These are phyloP conservation scores for Petrophora chlorosata DNA, from an alignment of 2,888 invertebrate genomes.

Conservation along the genomic window DNA sequence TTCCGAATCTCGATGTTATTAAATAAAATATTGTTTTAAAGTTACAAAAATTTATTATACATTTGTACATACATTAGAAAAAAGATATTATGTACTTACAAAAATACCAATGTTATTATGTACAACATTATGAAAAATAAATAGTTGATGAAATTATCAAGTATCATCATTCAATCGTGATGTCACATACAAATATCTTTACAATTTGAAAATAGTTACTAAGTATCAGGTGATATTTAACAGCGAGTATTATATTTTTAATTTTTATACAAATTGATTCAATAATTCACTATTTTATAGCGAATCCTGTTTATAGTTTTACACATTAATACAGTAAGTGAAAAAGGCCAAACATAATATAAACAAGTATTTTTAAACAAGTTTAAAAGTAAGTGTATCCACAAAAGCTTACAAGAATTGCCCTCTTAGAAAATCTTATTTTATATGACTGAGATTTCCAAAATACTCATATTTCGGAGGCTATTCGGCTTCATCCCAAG, in stretches of 20 bases:
- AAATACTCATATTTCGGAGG: too few relatives aligned
- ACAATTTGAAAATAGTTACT: slow-evolving; percentile 26
- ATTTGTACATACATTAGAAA: slow-evolving; percentile 78
- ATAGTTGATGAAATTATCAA: slow-evolving; percentile 71
- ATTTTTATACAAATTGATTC: slow-evolving; percentile 30
- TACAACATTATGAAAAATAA: slow-evolving; percentile 75
- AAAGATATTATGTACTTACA: slow-evolving; percentile 68
- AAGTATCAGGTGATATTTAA: slow-evolving; percentile 30
- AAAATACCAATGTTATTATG: slow-evolving; percentile 61
- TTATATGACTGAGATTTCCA: too few relatives aligned
- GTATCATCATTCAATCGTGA: slow-evolving; percentile 58
- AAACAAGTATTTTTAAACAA: background rate
- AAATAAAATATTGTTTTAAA: slow-evolving; percentile 41
- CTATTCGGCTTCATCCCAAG: too few relatives aligned
- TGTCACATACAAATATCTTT: slow-evolving; percentile 38
- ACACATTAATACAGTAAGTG: background rate
- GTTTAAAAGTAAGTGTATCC: background rate
- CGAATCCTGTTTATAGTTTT: slow-evolving; percentile 29
- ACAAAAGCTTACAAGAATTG: background rate
- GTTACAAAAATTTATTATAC: slow-evolving; percentile 72
- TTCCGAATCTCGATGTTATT: slow-evolving; percentile 23
- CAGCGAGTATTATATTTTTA: slow-evolving; percentile 54
- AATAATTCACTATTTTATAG: slow-evolving; percentile 59
- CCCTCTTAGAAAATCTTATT: too few relatives aligned
- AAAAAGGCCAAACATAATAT: slow-evolving; percentile 1